These are phyloP conservation scores for Temnothorax rugatulus DNA, from an alignment of 2,888 invertebrate genomes.

Conservation along the genomic window DNA sequence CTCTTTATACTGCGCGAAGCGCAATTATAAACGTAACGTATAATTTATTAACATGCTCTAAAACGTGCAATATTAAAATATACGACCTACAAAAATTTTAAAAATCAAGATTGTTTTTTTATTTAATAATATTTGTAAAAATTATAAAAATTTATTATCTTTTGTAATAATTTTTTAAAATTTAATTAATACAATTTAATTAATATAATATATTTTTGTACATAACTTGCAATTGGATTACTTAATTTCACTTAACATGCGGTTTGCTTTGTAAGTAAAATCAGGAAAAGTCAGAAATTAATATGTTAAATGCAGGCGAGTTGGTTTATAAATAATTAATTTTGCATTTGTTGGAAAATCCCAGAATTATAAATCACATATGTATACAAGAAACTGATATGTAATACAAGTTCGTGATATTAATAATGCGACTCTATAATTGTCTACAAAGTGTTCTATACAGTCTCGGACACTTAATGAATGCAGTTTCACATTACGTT, in stretches of 20 bases:
- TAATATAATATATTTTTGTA: neutral
- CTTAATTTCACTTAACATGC: neutral
- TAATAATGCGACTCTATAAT: slow-evolving; percentile 20
- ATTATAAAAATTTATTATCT: neutral
- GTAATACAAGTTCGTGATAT: slow-evolving; percentile 1
- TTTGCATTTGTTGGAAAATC: slow-evolving; percentile 8
- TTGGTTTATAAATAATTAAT: neutral
- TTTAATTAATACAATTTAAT: neutral
- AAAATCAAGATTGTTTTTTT: neutral
- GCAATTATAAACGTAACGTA: neutral
- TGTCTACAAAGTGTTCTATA: neutral
- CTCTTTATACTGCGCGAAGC: neutral
- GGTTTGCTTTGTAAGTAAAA: neutral
- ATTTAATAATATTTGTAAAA: neutral
- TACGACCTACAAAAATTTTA: neutral
- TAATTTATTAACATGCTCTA: neutral
- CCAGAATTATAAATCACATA: neutral
- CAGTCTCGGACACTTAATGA: neutral
- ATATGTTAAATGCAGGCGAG: neutral
- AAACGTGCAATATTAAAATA: slow-evolving; percentile 1
- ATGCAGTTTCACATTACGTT: slow-evolving; percentile 11
- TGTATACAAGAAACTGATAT: neutral
- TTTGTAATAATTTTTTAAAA: neutral
- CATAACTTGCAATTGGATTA: neutral
- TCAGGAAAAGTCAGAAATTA: neutral